phyloP scores from a whole-genome alignment of 2,113 vertebrate species.

The Gallinago undulata region DNA sequence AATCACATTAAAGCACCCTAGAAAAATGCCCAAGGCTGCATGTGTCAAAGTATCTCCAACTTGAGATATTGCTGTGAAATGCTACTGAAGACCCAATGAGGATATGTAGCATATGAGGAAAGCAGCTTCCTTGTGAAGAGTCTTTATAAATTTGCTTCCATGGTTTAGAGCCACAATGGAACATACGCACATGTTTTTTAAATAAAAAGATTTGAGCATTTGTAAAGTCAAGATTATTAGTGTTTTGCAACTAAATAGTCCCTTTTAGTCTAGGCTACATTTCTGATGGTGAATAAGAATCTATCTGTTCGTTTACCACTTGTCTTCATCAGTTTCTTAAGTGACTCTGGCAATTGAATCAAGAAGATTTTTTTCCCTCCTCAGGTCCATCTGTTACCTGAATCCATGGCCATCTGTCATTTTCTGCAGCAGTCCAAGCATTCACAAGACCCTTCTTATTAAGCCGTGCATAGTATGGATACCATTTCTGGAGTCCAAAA shows the following conservation, averaged over 20 bases:
- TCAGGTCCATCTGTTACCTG: conserved; percentile 85
- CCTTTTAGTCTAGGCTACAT: neutral
- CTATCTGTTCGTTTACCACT: neutral
- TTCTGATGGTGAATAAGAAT: conserved; percentile 10
- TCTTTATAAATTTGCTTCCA: neutral
- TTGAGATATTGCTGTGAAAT: neutral
- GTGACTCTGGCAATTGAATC: conserved; percentile 28
- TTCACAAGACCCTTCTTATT: conserved; percentile 99
- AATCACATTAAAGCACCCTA: neutral
- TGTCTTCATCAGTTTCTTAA: conserved; percentile 45
- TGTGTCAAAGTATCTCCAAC: neutral
- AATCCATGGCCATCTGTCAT: conserved; percentile 99
- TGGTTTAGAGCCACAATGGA: neutral
- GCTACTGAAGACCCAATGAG: neutral
- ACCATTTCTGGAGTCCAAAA: conserved; percentile 98
- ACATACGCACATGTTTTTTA: fast-evolving
- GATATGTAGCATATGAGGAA: neutral
- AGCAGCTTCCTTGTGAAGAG: neutral
- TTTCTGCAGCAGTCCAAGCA: conserved; percentile 98
- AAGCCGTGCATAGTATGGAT: conserved; percentile 95
- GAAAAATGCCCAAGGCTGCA: neutral
- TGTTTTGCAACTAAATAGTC: neutral
- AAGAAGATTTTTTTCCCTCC: neutral
- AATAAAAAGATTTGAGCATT: neutral
- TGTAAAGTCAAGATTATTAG: neutral